Base-by-base conservation (phyloP, 2,113 vertebrate genomes). In the Micromys minutus region DNA sequence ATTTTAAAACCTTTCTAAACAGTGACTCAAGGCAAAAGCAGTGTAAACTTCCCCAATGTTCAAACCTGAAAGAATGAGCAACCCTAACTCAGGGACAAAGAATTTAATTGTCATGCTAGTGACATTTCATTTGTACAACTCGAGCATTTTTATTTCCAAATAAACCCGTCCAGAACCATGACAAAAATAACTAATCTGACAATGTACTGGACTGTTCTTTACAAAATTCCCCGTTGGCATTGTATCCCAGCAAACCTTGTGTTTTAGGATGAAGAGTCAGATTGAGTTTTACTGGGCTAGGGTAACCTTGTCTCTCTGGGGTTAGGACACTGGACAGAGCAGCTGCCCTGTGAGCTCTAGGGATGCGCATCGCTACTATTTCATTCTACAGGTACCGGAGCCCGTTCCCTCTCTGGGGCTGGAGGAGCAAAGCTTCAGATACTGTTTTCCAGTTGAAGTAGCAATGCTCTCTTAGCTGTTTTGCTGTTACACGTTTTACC, bases 401-500 rank as follows among this genome's bases (percentile, higher is more conserved):
- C 65, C 92, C 72, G 50, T 34, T 90, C 1, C 34, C 72, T 91
- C 90, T 71, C 90, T 89, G 91, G 91, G 72, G 63, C 72, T 55
- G 50, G 26, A n/a, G 75, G 42, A 87, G 42, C 45, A 81, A 96
- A 94, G 71, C 36, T 57, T 42, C 2, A 91, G 81, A 93, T 90
- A 88, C 0, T 0, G 0, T 94, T 97, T 97, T 36, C 7, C 83
- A 92, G 95, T 95, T n/a, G 81, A 96, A 96, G 89, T 88, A 97
- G 57, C 95, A 96, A 93, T 86, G 96, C 57, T 63, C 96, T 91
- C 95, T 96, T 81, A 97, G 94, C 95, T 93, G 81, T 94, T 97
- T 79, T 91, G 96, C 97, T 98, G 98, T 97, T 98, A 94, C 96
- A 96, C 19, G 26, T 98, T 98, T 97, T 92, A 98, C 98, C 98